Base-by-base conservation (phyloP, 2,888 invertebrate species). In the Drosophila aldrichi region DNA sequence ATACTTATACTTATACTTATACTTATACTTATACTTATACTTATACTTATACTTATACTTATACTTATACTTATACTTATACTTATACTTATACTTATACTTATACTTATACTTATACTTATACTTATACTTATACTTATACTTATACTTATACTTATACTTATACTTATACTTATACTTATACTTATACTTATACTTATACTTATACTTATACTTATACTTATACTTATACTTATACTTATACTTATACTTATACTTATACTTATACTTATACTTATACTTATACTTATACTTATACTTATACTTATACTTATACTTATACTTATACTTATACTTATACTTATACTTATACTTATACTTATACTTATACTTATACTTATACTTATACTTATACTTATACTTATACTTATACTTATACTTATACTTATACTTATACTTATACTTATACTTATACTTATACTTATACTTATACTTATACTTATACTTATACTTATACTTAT, bases 1-100 rank as follows among this genome's bases (percentile, higher is more conserved):
- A 20, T 51, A 16, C 34, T 20, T 51, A 34, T 36, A 36, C n/a
- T 20, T 51, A 20, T 51, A 34, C 20, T 34, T 51, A 20, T 51
- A 36, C 20, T 20, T 34, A 14, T 51, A 51, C 34, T 34, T 36
- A 20, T 20, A 16, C 34, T 34, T 51, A 20, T 51, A 20, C 34
- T 16, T 51, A 20, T 51, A 16, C 34, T 20, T 51, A 34, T 36
- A 36, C n/a, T 20, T 51, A 20, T 51, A 34, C 20, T 34, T 51
- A 20, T 51, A 36, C 20, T 20, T 34, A 14, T 51, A 51, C 34
- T 34, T 36, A 20, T 20, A 16, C 34, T 34, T 51, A 20, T 51
- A 20, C 34, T 16, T 51, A 20, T 51, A 16, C 34, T 20, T 51
- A 34, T 36, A 36, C n/a, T 20, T 51, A 20, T 51, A 34, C 20